Conservation (phyloP, 2,113 vertebrate species). For the Pterocles burchelli region DNA sequence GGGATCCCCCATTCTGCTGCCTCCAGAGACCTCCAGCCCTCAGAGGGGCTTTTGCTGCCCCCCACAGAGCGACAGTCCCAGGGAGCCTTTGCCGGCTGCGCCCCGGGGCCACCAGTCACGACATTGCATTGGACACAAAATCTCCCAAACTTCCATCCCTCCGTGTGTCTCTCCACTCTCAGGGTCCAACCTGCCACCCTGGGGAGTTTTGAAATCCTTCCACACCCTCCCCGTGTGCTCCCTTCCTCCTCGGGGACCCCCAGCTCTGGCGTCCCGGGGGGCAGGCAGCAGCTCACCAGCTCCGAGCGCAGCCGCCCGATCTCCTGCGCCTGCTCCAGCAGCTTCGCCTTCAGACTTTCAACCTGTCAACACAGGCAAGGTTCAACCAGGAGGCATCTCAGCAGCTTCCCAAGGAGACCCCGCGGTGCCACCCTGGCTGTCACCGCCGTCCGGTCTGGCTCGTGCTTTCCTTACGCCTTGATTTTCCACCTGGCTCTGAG, state of each 20-base stretch:
- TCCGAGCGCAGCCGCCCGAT: constrained; percentile 85
- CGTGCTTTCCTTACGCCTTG: not conserved
- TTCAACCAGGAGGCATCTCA: not conserved
- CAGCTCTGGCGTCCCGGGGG: rapidly evolving
- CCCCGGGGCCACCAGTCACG: rapidly evolving
- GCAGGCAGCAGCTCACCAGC: constrained; percentile 77
- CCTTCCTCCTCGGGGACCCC: not conserved
- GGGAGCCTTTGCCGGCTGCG: not conserved
- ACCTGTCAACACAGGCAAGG: constrained; percentile 72
- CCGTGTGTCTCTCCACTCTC: rapidly evolving
- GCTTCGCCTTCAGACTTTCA: constrained; percentile 86
- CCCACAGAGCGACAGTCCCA: rapidly evolving
- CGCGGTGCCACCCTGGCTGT: rapidly evolving
- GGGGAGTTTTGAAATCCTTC: not conserved
- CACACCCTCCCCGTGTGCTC: rapidly evolving
- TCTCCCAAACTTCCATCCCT: not conserved
- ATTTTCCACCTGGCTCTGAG: constrained; percentile 10
- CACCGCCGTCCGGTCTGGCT: not conserved
- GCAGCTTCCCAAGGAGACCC: not conserved
- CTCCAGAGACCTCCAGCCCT: not conserved
- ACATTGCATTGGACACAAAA: not conserved
- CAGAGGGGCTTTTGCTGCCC: not conserved
- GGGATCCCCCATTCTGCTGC: not conserved
- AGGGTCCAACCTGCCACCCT: not conserved
- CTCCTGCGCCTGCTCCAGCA: constrained; percentile 86